These are phyloP conservation scores for Drosophila kambysellisi DNA, from an alignment of 2,888 invertebrate genomes.

Conservation along the genomic window DNA sequence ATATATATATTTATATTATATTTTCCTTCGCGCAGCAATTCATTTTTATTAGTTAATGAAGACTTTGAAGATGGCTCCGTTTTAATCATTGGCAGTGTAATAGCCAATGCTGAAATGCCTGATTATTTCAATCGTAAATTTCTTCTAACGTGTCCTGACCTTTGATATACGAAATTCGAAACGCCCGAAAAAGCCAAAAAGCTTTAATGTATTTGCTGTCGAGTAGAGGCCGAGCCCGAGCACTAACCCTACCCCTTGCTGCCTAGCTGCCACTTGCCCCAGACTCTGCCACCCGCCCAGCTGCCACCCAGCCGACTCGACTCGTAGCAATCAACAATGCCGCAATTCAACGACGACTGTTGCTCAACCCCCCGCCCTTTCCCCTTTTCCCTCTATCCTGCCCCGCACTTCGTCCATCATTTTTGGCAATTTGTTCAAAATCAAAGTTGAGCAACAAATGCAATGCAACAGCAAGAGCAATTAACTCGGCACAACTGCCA, in stretches of 20 bases:
- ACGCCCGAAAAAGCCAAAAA: conserved; percentile 22
- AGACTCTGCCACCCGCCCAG: background rate
- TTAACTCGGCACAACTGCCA: conserved; percentile 78
- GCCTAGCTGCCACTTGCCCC: background rate
- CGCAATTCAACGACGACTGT: conserved; percentile 71
- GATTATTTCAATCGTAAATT: conserved; percentile 50
- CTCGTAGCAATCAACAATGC: conserved; percentile 63
- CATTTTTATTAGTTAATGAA: no score
- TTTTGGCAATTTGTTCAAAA: conserved; percentile 77
- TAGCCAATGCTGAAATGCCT: background rate
- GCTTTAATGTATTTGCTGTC: conserved; percentile 58
- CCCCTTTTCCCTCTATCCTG: conserved; percentile 10
- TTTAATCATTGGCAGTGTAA: background rate
- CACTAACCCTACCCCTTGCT: background rate
- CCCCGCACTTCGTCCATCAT: conserved; percentile 36
- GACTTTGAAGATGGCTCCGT: background rate
- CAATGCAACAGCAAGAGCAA: conserved; percentile 79
- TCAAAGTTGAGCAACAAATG: conserved; percentile 77
- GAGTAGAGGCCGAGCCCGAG: background rate
- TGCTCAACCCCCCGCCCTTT: conserved; percentile 46
- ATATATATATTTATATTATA: no score
- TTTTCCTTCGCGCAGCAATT: no score
- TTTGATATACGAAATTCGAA: conserved; percentile 64
- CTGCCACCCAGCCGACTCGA: conserved; percentile 2
- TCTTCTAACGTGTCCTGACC: conserved; percentile 63